phyloP scores from a whole-genome alignment of 2,797 vertebrate species.

The Danio jaintianensis region DNA sequence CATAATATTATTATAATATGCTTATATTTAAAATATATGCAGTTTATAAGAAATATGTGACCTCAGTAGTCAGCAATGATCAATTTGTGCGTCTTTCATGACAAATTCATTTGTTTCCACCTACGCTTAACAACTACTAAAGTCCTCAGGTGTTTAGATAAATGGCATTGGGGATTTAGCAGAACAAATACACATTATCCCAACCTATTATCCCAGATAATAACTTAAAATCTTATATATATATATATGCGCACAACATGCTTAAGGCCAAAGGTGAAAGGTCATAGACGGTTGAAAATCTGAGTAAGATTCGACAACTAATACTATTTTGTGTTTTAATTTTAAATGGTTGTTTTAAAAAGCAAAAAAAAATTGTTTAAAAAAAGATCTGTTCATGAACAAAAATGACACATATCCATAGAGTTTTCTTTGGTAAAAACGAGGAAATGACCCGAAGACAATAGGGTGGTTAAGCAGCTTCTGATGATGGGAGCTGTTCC shows the following conservation, averaged over 20 bases:
- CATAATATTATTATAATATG: no score
- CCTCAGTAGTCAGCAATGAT: neutral
- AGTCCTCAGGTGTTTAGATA: neutral
- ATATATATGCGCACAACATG: no score
- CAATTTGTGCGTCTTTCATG: neutral
- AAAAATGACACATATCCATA: neutral
- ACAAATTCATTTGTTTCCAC: neutral
- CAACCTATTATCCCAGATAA: neutral
- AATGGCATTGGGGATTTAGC: neutral
- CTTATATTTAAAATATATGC: neutral
- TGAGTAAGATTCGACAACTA: no score
- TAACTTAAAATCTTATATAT: no score
- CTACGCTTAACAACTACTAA: neutral
- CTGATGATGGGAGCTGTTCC: constrained; percentile 28
- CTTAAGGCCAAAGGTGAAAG: no score
- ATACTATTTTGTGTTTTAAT: no score
- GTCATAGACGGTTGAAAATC: no score
- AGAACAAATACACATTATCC: neutral
- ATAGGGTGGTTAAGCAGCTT: constrained; percentile 21
- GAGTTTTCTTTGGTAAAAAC: neutral
- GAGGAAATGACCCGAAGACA: neutral
- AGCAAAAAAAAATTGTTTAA: no score
- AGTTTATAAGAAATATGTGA: neutral
- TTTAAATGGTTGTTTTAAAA: no score
- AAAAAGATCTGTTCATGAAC: neutral